Evolutionary conservation across 2,797 vertebrate genomes (phyloP).

Genomic region (Odontamblyopus lacepedii): DNA sequence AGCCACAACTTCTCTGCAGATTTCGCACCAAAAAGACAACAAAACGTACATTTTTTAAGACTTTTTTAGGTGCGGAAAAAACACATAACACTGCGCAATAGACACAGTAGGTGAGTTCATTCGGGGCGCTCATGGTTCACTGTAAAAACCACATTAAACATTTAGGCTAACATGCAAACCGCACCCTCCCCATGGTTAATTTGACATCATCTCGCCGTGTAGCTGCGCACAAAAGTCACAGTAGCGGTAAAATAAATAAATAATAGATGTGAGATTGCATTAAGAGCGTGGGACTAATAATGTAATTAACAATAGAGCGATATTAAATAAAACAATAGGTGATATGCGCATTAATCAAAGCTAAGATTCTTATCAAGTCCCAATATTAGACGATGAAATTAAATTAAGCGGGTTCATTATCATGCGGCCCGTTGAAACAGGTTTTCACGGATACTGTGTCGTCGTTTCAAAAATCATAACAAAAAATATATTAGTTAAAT

Average conservation of each 20-base stretch:
- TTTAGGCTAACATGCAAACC: background rate
- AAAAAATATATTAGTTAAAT: too few species aligned
- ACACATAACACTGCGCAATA: too few species aligned
- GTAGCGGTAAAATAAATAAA: background rate
- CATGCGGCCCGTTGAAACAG: background rate
- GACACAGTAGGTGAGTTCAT: background rate
- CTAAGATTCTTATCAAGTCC: background rate
- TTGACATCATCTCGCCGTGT: conserved; percentile 1
- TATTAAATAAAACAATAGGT: conserved; percentile 4
- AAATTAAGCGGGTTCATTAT: background rate
- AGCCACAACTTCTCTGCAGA: too few species aligned
- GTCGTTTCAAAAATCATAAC: background rate
- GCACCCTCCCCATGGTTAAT: background rate
- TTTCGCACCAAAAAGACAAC: too few species aligned
- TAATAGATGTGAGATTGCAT: background rate
- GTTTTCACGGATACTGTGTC: background rate
- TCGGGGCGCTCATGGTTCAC: background rate
- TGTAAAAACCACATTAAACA: background rate
- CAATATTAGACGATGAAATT: background rate
- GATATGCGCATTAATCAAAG: conserved; percentile 3
- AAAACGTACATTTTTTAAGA: background rate
- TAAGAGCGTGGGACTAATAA: background rate
- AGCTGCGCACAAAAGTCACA: background rate
- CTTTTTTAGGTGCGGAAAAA: background rate
- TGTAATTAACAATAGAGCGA: background rate